These are phyloP conservation scores for Cephalopterus ornatus DNA, from an alignment of 2,113 vertebrate species.

Conservation along the genomic window DNA sequence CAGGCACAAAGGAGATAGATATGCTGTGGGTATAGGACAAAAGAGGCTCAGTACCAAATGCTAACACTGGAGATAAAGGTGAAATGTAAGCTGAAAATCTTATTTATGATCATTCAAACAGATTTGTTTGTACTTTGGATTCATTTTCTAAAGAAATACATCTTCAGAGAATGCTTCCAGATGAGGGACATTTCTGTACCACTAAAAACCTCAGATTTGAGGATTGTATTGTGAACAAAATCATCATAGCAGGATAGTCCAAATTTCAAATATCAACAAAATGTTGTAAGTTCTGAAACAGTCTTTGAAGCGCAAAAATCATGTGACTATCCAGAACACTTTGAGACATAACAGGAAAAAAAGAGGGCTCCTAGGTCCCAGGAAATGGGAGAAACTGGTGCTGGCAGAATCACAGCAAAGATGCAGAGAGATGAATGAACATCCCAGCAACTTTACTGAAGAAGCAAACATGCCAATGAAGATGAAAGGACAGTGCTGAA, in stretches of 20 bases:
- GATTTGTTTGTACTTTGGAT: background rate
- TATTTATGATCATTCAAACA: background rate
- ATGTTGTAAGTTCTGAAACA: background rate
- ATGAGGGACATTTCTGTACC: background rate
- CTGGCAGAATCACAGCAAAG: background rate
- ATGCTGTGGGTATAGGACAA: background rate
- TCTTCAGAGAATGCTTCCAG: background rate
- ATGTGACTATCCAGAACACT: background rate
- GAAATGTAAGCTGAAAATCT: background rate
- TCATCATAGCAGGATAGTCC: background rate
- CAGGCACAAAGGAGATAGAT: background rate
- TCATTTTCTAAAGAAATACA: background rate
- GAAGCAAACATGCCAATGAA: background rate
- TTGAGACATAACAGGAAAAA: background rate
- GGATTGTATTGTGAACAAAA: background rate
- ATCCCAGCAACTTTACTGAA: background rate
- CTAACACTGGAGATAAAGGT: background rate
- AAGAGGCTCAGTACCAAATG: background rate
- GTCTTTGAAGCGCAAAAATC: background rate
- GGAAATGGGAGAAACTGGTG: background rate
- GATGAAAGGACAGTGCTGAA: background rate
- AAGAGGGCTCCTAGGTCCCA: background rate
- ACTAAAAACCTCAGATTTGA: background rate
- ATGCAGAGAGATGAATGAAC: background rate
- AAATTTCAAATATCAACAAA: background rate